These are phyloP conservation scores for Urocitellus parryii DNA, from an alignment of 2,113 vertebrate species.

Conservation along the genomic window DNA sequence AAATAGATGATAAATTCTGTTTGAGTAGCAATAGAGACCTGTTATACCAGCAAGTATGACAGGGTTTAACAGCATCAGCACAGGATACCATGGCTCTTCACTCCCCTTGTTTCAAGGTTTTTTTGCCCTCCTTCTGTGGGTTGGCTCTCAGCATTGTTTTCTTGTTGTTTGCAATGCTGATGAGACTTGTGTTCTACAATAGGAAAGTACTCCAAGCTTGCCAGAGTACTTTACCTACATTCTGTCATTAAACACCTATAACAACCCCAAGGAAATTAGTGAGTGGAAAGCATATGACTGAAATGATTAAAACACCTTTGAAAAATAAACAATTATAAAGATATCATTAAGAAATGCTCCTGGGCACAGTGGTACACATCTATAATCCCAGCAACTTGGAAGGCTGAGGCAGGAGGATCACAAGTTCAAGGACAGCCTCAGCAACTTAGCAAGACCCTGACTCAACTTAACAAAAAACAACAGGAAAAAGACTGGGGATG, in stretches of 20 bases:
- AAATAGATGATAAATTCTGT: not conserved
- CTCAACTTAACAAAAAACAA: too few species aligned
- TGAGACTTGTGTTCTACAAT: not conserved
- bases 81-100: rapidly evolving
- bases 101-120: not conserved
- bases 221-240: not conserved
- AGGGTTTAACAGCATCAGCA: not conserved
- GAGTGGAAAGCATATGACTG: not conserved
- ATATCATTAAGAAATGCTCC: not conserved
- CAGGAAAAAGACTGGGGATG: too few species aligned
- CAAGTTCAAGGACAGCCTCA: not conserved
- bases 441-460: not conserved
- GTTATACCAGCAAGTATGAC: rapidly evolving
- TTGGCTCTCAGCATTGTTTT: not conserved
- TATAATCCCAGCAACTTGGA: not conserved
- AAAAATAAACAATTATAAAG: not conserved
- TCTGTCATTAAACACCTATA: not conserved
- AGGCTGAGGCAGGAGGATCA: not conserved
- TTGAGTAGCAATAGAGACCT: not conserved
- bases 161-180: not conserved
- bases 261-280: not conserved
- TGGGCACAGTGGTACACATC: not conserved
- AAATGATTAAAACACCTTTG: not conserved
- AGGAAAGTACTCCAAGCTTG: not conserved
- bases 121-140: rapidly evolving